Evolutionary conservation across 2,113 vertebrate species (phyloP), one percentile per base, ranked within the genome.

Genomic region (Salvelinus fontinalis): DNA sequence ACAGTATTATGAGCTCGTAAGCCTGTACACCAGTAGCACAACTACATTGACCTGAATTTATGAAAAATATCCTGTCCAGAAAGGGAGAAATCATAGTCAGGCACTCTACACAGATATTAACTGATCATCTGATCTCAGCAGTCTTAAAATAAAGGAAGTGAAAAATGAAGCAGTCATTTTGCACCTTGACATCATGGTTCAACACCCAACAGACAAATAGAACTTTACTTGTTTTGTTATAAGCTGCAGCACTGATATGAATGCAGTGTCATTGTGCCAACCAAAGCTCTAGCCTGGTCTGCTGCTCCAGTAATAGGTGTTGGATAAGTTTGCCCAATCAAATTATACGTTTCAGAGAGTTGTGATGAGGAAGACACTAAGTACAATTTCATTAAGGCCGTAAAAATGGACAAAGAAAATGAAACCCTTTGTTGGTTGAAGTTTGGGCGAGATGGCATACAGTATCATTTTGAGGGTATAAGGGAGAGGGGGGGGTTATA

Each of bases 391-490:
- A 27, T 70, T n/a, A 70, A 70, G 39, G 68, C 68, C 0, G 22
- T 85, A 83, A 83, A 44, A 72, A 76, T 67, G 54, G 76, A 68
- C 1, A 14, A 31, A 34, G 65, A 77, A 67, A 62, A 79, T 76
- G 34, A 71, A 78, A 2, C 64, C 39, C 39, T 44, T 12, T 74
- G 22, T 76, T 65, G n/a, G 88, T 59, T 59, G 67, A 44, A 65
- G 79, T 79, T 85, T 83, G 22, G 70, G 68, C 60, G 64, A 86
- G 74, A 87, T 76, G 22, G 65, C 67, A 18, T 31, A 87, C 57
- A 81, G 57, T 75, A 84, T 54, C 54, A 18, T 82, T 79, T 54
- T 76, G 74, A 89, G 88, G 89, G 90, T 89, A 90, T 85, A 75
- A 84, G 82, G 77, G 79, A 51, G 49, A 16, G 29, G 16, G 29